A percentile compares a stretch with the other conserved stretches of the same genome.
phyloP scores from a whole-genome alignment of 1,140 invertebrate genomes.

The Argopecten irradians region DNA sequence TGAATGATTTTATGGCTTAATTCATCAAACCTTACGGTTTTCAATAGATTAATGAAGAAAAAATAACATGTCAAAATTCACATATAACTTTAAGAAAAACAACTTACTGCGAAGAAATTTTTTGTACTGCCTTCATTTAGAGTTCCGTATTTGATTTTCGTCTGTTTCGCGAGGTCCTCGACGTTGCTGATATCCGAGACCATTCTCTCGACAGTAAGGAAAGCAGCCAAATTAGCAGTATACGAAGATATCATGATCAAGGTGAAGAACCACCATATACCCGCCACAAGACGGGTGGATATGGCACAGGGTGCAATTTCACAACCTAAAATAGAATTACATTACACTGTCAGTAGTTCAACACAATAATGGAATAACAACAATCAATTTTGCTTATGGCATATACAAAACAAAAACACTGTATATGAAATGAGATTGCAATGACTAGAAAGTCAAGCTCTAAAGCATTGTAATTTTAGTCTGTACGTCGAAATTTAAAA shows the following conservation, averaged over 20 bases:
- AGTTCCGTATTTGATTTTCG: conserved; percentile 96
- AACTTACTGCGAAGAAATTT: conserved; percentile 86
- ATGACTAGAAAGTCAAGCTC: too few relatives aligned
- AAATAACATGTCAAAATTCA: too few relatives aligned
- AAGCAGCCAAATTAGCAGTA: conserved; percentile 98
- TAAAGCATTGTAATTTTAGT: too few relatives aligned
- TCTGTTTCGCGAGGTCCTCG: conserved; percentile 94
- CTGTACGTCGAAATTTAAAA: too few relatives aligned
- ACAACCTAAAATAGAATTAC: conserved; percentile 63
- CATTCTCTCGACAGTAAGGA: conserved; percentile 95
- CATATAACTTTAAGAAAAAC: not conserved
- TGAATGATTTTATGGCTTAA: too few relatives aligned
- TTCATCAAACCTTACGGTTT: too few relatives aligned
- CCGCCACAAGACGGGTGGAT: conserved; percentile 95
- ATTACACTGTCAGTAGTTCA: not conserved
- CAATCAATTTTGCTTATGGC: too few relatives aligned
- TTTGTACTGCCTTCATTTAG: conserved; percentile 90
- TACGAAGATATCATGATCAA: conserved; percentile 98
- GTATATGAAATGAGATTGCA: too few relatives aligned
- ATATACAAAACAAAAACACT: too few relatives aligned
- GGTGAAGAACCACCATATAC: conserved; percentile 99
- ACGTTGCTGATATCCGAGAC: conserved; percentile 96
- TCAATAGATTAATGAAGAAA: too few relatives aligned
- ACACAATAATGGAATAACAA: too few relatives aligned
- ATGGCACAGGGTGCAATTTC: conserved; percentile 80